These are phyloP conservation scores for Drosophila tanythrix DNA, from an alignment of 2,888 invertebrate species.

Conservation along the genomic window DNA sequence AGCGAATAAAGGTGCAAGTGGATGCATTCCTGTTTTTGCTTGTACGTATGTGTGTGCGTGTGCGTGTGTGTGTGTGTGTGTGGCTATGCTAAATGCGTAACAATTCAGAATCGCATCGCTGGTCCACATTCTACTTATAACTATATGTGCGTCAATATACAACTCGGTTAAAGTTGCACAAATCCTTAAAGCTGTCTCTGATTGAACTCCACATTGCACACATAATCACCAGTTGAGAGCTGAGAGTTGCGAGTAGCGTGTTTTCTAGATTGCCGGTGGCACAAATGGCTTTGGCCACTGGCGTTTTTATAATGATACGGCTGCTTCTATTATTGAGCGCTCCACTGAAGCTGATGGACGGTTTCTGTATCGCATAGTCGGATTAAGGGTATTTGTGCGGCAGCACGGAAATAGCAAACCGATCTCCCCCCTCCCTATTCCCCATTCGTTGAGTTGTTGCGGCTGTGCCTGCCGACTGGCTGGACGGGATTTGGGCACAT, in stretches of 20 bases:
- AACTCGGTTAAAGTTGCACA: conserved; percentile 48
- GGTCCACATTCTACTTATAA: conserved; percentile 20
- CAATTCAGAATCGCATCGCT: conserved; percentile 29
- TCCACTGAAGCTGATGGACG: conserved; percentile 19
- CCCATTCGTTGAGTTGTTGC: not conserved
- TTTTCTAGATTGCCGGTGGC: conserved; percentile 21
- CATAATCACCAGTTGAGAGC: conserved; percentile 42
- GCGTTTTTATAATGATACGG: conserved; percentile 63
- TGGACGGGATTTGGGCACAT: conserved; percentile 35
- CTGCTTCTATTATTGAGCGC: conserved; percentile 53
- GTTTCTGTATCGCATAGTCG: conserved; percentile 17
- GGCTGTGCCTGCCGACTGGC: conserved; percentile 1
- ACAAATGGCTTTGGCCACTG: conserved; percentile 19
- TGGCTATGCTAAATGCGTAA: conserved; percentile 21
- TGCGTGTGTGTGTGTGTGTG: not conserved
- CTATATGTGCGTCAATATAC: conserved; percentile 8
- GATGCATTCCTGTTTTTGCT: not conserved
- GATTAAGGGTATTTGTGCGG: conserved; percentile 68
- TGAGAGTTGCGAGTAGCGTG: conserved; percentile 2
- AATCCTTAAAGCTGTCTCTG: conserved; percentile 57
- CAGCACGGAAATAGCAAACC: conserved; percentile 46
- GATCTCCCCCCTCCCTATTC: not conserved
- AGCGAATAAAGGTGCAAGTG: conserved; percentile 13
- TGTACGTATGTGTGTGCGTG: not conserved
- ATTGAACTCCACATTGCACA: conserved; percentile 9